Conservation (phyloP, 2,113 vertebrate genomes). For the Oxyura jamaicensis region DNA sequence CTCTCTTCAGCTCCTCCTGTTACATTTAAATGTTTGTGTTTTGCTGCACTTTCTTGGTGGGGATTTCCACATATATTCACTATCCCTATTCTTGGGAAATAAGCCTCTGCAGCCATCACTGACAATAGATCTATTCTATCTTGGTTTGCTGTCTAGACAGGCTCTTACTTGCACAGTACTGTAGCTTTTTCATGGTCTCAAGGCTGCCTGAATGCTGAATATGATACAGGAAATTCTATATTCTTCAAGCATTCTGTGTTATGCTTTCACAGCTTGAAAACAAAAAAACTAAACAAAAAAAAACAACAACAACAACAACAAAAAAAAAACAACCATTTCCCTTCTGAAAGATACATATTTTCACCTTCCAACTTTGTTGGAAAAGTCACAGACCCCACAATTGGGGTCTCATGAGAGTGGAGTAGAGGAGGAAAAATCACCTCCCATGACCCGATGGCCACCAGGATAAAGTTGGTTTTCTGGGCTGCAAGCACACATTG, state of each 20-base stretch:
- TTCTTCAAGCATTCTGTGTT: neutral
- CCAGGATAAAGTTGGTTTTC: no score
- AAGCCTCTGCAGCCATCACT: neutral
- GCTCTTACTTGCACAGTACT: neutral
- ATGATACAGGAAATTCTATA: neutral
- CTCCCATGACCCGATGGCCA: no score
- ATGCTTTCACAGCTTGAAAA: neutral
- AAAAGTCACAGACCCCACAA: neutral
- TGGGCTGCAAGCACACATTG: no score
- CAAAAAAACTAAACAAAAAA: neutral
- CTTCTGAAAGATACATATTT: neutral
- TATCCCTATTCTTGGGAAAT: neutral
- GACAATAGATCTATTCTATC: neutral
- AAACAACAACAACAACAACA: no score
- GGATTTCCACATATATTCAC: neutral
- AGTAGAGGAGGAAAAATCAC: no score
- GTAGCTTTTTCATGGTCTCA: neutral
- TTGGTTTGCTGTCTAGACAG: neutral
- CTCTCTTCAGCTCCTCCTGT: neutral
- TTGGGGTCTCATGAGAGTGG: no score
- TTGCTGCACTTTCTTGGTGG: neutral
- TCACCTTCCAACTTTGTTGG: neutral
- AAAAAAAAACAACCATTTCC: neutral
- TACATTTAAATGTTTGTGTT: neutral
- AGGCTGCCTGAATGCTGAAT: neutral